A percentile compares a stretch with the other conserved stretches of the same genome.
Evolutionary conservation across 2,888 invertebrate genomes (phyloP).

Genomic region (Parthenolecanium corni): DNA sequence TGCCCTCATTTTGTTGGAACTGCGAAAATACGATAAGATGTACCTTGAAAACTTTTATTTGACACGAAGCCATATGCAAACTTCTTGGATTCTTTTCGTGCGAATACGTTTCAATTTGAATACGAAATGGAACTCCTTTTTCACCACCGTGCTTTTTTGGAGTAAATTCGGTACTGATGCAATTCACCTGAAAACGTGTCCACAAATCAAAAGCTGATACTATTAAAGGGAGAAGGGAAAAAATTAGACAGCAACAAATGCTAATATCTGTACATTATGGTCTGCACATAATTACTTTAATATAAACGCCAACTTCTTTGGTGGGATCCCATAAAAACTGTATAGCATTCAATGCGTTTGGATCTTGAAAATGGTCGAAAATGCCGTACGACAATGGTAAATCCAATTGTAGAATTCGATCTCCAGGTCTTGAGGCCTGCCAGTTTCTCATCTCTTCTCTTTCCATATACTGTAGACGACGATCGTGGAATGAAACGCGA

Average conservation of each 20-base stretch:
- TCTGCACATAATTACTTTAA: conserved; percentile 53
- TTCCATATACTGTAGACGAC: conserved; percentile 89
- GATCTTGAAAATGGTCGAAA: conserved; percentile 63
- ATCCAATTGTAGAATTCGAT: conserved; percentile 84
- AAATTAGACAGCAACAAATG: background rate
- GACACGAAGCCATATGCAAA: conserved; percentile 90
- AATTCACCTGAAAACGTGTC: conserved; percentile 57
- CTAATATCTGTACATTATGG: background rate
- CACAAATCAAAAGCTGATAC: too few species aligned
- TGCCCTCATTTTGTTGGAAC: too few species aligned
- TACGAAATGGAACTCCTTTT: conserved; percentile 92
- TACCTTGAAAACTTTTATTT: conserved; percentile 72
- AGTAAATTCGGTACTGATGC: conserved; percentile 95
- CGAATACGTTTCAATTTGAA: conserved; percentile 82
- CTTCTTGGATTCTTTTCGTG: conserved; percentile 44
- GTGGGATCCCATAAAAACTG: conserved; percentile 93
- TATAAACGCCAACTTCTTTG: conserved; percentile 88
- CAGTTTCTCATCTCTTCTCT: conserved; percentile 84
- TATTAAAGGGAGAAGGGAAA: too few species aligned
- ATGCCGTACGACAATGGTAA: conserved; percentile 88
- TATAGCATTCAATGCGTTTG: conserved; percentile 60
- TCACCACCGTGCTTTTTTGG: conserved; percentile 97
- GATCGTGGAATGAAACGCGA: conserved; percentile 90
- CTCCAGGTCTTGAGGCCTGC: conserved; percentile 79
- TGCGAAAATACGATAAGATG: background rate